phyloP scores from a whole-genome alignment of 2,888 invertebrate genomes.

The Zele albiditarsus region DNA sequence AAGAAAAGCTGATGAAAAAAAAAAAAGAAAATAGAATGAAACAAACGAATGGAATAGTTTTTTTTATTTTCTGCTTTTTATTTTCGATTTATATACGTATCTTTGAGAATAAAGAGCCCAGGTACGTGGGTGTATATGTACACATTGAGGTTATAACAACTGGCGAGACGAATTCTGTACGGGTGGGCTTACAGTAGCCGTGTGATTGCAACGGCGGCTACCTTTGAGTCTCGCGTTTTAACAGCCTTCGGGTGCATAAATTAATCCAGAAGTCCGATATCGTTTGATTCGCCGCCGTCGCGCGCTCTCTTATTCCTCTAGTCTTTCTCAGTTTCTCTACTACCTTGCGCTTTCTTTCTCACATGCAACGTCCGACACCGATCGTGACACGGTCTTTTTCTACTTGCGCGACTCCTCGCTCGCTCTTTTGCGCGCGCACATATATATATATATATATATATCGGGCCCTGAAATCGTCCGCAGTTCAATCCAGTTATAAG shows the following conservation, averaged over 20 bases:
- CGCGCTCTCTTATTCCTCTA: slow-evolving; percentile 51
- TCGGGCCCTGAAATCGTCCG: slow-evolving; percentile 8
- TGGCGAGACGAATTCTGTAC: slow-evolving; percentile 64
- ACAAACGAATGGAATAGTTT: not conserved
- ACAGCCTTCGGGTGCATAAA: slow-evolving; percentile 71
- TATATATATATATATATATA: not conserved
- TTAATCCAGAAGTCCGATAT: slow-evolving; percentile 72
- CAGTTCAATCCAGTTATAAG: slow-evolving; percentile 6
- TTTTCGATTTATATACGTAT: slow-evolving; percentile 18
- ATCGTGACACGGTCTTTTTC: slow-evolving; percentile 34
- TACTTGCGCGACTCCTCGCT: slow-evolving; percentile 1
- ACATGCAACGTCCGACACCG: slow-evolving; percentile 28
- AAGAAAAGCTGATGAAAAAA: not conserved
- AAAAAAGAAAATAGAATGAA: not conserved
- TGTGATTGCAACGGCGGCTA: slow-evolving; percentile 65
- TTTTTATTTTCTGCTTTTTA: not conserved
- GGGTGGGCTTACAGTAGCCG: slow-evolving; percentile 63
- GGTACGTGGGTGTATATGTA: slow-evolving; percentile 29
- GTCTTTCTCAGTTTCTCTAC: slow-evolving; percentile 17
- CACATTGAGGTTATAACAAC: slow-evolving; percentile 42
- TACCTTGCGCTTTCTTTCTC: slow-evolving; percentile 20
- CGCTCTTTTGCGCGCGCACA: not conserved
- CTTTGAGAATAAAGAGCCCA: slow-evolving; percentile 29
- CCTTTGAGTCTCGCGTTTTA: slow-evolving; percentile 72
- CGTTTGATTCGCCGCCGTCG: slow-evolving; percentile 71